Evolutionary conservation across 2,888 invertebrate species (phyloP).

Genomic region (Mycalesis mineus): DNA sequence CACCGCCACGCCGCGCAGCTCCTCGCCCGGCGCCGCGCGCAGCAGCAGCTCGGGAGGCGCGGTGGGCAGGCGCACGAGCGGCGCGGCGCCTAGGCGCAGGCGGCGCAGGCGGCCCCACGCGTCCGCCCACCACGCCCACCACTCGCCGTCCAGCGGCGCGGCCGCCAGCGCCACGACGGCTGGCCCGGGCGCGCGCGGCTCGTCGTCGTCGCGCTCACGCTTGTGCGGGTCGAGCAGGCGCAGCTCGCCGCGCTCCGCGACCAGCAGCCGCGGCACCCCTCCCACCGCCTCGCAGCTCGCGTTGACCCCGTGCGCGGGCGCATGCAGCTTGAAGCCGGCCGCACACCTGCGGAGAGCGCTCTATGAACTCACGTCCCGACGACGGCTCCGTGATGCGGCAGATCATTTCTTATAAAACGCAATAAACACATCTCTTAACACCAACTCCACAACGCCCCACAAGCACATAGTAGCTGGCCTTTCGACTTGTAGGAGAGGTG

Average conservation of each 20-base stretch:
- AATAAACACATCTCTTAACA: too few relatives aligned
- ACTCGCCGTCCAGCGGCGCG: constrained; percentile 43
- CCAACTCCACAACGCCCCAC: too few relatives aligned
- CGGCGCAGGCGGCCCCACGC: constrained; percentile 41
- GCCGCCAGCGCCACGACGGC: constrained; percentile 43
- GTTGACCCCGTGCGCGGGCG: constrained; percentile 33
- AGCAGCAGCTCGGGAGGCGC: constrained; percentile 29
- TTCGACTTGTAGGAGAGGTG: too few relatives aligned
- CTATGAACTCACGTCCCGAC: too few relatives aligned
- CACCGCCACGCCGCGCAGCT: constrained; percentile 85
- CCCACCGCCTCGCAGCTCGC: constrained; percentile 45
- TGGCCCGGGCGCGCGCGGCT: constrained; percentile 26
- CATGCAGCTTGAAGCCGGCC: constrained; percentile 78
- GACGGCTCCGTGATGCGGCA: too few relatives aligned
- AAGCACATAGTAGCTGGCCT: too few relatives aligned
- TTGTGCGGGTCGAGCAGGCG: constrained; percentile 81
- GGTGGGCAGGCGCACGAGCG: constrained; percentile 16
- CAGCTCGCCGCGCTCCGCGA: constrained; percentile 81
- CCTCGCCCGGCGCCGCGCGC: constrained; percentile 60
- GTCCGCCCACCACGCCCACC: constrained; percentile 59
- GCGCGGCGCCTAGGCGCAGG: constrained; percentile 27
- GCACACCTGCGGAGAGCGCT: constrained; percentile 76
- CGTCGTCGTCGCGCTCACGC: constrained; percentile 43
- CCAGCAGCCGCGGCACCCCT: constrained; percentile 79
- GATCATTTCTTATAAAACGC: too few relatives aligned